Conservation (phyloP, 2,113 vertebrate genomes). For the Chloropsis hardwickii region DNA sequence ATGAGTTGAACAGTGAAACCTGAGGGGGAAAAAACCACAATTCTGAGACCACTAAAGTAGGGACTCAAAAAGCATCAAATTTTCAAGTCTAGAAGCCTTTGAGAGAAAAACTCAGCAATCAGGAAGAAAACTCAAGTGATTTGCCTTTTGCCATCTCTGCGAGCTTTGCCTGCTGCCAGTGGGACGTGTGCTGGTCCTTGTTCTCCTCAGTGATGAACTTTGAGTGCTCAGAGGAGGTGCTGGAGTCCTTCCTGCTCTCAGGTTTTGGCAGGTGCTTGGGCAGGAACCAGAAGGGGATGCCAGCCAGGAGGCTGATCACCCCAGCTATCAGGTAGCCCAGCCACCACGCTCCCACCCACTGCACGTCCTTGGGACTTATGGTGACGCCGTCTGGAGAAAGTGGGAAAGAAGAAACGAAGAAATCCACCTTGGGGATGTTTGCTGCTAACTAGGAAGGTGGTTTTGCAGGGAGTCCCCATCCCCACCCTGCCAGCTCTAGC, state of each 20-base stretch:
- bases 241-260: constrained; percentile 67
- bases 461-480: neutral
- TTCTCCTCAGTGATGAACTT: constrained; percentile 80
- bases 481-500: accelerated
- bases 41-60: neutral
- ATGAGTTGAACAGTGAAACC: neutral
- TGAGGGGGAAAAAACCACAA: neutral
- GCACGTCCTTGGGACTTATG: constrained; percentile 82
- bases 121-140: neutral
- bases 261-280: constrained; percentile 80
- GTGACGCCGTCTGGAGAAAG: constrained; percentile 76
- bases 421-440: neutral
- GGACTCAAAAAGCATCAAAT: neutral
- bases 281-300: constrained; percentile 92
- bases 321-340: constrained; percentile 92
- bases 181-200: constrained; percentile 52
- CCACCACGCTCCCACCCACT: constrained; percentile 98
- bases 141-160: constrained; percentile 85
- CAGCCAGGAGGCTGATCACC: constrained; percentile 77
- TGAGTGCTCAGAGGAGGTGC: constrained; percentile 78
- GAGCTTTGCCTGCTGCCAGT: constrained; percentile 71
- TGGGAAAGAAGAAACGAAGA: neutral
- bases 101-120: neutral
- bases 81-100: neutral
- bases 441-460: neutral